Conservation (phyloP, 2,797 vertebrate genomes). For the Brachyalestes nurse region DNA sequence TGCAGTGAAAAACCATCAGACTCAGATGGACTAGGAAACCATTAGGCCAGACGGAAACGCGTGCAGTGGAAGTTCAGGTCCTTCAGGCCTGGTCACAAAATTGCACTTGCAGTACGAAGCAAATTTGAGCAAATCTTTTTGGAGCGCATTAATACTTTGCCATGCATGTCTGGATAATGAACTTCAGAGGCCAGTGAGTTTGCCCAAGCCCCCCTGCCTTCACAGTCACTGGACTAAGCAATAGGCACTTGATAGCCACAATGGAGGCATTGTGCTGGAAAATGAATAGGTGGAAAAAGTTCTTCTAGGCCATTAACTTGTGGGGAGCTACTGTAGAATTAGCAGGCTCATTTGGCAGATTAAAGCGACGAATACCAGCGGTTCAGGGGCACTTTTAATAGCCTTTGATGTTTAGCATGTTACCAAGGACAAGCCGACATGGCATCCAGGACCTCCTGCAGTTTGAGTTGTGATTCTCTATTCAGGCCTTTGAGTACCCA, state of each 20-base stretch:
- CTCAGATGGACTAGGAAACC: too few species aligned
- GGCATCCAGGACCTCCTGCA: slow-evolving; percentile 61
- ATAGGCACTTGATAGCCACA: slow-evolving; percentile 44
- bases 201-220: slow-evolving; percentile 26
- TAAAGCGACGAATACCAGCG: slow-evolving; percentile 9
- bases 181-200: slow-evolving; percentile 34
- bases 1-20: background rate
- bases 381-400: slow-evolving; percentile 64
- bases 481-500: slow-evolving; percentile 52
- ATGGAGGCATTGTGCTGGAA: slow-evolving; percentile 58
- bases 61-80: background rate
- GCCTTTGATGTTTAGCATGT: slow-evolving; percentile 69
- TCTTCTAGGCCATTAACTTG: slow-evolving; percentile 50
- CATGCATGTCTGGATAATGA: slow-evolving; percentile 33
- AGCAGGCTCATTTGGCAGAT: slow-evolving; percentile 51
- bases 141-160: background rate
- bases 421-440: slow-evolving; percentile 53
- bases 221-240: slow-evolving; percentile 45
- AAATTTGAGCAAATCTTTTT: background rate
- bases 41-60: too few species aligned
- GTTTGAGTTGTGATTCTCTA: slow-evolving; percentile 62
- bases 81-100: background rate
- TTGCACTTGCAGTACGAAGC: background rate
- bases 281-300: slow-evolving; percentile 56
- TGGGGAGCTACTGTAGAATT: slow-evolving; percentile 50